Evolutionary conservation across 2,113 vertebrate genomes (phyloP).

Genomic region (Propithecus coquereli): DNA sequence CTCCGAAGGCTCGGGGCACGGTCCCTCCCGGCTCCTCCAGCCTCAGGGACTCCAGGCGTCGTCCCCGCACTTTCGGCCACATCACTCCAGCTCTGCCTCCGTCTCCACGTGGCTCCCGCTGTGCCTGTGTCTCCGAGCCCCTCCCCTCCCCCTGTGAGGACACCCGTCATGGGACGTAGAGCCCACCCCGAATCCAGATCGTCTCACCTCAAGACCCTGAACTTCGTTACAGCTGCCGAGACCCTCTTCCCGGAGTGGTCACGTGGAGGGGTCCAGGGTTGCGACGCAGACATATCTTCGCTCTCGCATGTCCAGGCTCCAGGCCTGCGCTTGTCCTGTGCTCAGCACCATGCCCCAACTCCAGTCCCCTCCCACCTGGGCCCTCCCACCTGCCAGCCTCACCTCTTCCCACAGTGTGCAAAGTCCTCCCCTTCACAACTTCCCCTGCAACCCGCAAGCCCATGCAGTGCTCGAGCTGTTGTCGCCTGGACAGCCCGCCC

Average conservation of each 20-base stretch:
- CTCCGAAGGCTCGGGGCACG: too few relatives aligned
- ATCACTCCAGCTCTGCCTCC: not conserved
- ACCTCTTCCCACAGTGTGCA: rapidly evolving
- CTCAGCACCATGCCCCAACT: not conserved
- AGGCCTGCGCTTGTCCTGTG: not conserved
- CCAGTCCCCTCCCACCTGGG: not conserved
- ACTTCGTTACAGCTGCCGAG: not conserved
- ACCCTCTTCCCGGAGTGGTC: not conserved
- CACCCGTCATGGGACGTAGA: not conserved
- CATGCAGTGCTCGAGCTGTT: rapidly evolving
- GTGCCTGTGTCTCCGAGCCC: not conserved
- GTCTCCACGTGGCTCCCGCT: too few relatives aligned
- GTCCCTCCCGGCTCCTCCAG: not conserved
- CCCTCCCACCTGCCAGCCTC: too few relatives aligned
- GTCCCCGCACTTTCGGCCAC: not conserved
- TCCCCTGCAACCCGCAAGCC: not conserved
- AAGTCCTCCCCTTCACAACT: not conserved
- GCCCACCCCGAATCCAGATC: not conserved
- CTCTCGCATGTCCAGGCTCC: rapidly evolving
- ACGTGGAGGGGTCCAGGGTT: not conserved
- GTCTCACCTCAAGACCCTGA: not conserved
- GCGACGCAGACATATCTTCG: not conserved
- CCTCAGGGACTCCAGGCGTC: not conserved
- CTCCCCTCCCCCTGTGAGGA: not conserved
- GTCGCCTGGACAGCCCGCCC: not conserved